Evolutionary conservation across 2,888 invertebrate genomes (phyloP), one percentile per base, ranked within the genome.

Genomic region (Apodemia hepburni): DNA sequence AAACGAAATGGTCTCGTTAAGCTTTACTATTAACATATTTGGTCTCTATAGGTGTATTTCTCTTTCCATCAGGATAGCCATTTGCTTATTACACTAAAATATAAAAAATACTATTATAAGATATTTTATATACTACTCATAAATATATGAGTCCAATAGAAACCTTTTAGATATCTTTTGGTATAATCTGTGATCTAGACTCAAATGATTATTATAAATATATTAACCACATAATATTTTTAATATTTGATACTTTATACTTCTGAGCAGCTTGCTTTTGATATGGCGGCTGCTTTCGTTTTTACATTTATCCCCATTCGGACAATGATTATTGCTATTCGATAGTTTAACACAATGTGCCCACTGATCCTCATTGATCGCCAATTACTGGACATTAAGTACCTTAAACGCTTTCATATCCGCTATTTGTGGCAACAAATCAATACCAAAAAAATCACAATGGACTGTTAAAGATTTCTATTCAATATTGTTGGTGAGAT

Each of bases 381-480:
- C 89, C 91, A 90, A 91, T 91, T 91, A 91, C 91, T 84, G 90
- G 91, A 91, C 91, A 90, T 90, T 89, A 90, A 91, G 91, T 90
- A 90, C 89, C 88, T 88, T 78, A 82, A 87, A 85, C 82, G 88
- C 87, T 87, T 89, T 88, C 82, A 88, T 81, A 81, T 81, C 80
- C 81, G 82, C 79, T 88, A 89, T 90, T 91, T 90, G 86, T 90
- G 85, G 85, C 76, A 85, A 90, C 90, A 89, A 90, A 90, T 90
- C 87, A 90, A 89, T 81, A 79, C 76, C 75, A 79, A 73, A 73
- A 80, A 79, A 73, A 70, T 67, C 66, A 90, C 88, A 91, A 90
- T 84, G 71, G 77, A 68, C 77, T 76, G 80, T 77, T 83, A 81
- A 85, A 87, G 85, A 88, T 84, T 81, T 80, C 77, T 80, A 84